Conservation (phyloP, 2,888 invertebrate genomes). For the Gisinianus flammeolus region DNA sequence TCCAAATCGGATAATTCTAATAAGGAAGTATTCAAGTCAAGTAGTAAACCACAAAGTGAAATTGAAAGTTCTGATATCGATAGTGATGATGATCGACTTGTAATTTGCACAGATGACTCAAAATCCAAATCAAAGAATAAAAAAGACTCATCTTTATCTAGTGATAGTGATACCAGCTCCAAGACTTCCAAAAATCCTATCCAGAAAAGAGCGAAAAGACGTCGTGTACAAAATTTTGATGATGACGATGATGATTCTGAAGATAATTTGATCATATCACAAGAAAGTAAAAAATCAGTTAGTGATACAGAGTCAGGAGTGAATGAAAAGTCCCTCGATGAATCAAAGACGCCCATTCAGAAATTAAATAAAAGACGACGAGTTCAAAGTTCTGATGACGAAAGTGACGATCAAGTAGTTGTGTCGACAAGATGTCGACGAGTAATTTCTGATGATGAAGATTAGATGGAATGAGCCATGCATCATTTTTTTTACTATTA, state of each 20-base stretch:
- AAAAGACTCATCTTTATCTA: neutral
- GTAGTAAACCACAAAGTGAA: no score
- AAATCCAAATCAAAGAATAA: neutral
- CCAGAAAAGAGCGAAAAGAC: neutral
- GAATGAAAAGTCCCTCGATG: neutral
- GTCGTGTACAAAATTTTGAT: neutral
- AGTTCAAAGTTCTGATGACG: slow-evolving; percentile 32
- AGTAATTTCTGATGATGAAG: slow-evolving; percentile 17
- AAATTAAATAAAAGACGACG: slow-evolving; percentile 14
- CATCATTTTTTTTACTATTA: neutral
- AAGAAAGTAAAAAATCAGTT: no score
- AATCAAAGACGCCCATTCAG: neutral
- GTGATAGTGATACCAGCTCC: neutral
- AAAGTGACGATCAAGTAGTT: neutral
- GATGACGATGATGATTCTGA: slow-evolving; percentile 22
- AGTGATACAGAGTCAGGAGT: neutral
- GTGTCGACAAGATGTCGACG: neutral
- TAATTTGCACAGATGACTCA: neutral
- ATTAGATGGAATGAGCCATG: neutral
- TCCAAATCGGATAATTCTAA: no score
- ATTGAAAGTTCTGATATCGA: no score
- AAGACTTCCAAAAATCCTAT: neutral
- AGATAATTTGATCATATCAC: neutral
- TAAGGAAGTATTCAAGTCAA: no score
- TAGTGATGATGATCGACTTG: no score